phyloP scores from a whole-genome alignment of 1,140 invertebrate species.

The Bradysia coprophila region DNA sequence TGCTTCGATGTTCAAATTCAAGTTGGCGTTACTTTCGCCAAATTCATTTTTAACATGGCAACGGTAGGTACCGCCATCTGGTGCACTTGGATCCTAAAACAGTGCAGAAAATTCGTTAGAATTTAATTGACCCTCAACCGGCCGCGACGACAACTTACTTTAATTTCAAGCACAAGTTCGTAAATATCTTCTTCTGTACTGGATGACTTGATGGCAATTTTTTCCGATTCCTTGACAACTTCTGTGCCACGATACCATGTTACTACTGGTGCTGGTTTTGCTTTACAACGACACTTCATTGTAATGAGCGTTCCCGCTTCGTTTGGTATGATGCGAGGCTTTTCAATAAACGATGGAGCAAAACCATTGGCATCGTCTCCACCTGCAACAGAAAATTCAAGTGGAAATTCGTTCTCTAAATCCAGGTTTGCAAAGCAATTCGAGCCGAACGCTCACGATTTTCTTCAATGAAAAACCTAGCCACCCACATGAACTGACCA shows the following conservation, averaged over 20 bases:
- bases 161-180: slow-evolving; percentile 73
- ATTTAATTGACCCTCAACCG: neutral
- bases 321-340: slow-evolving; percentile 94
- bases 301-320: slow-evolving; percentile 87
- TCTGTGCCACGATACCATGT: slow-evolving; percentile 80
- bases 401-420: too few species aligned
- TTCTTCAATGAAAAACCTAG: neutral
- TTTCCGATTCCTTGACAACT: slow-evolving; percentile 65
- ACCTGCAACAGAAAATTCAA: slow-evolving; percentile 46
- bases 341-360: slow-evolving; percentile 88
- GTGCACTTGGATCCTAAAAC: slow-evolving; percentile 73
- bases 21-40: slow-evolving; percentile 95
- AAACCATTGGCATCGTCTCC: slow-evolving; percentile 75
- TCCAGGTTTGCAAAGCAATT: too few species aligned
- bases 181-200: slow-evolving; percentile 69
- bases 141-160: slow-evolving; percentile 32
- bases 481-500: neutral
- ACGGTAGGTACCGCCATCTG: slow-evolving; percentile 92
- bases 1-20: slow-evolving; percentile 94
- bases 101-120: slow-evolving; percentile 8
- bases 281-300: slow-evolving; percentile 89
- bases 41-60: slow-evolving; percentile 93
- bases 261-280: slow-evolving; percentile 75
- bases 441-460: neutral
- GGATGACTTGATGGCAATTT: slow-evolving; percentile 63